Base-by-base conservation (phyloP, 2,113 vertebrate species). In the Oreocharis arfaki region DNA sequence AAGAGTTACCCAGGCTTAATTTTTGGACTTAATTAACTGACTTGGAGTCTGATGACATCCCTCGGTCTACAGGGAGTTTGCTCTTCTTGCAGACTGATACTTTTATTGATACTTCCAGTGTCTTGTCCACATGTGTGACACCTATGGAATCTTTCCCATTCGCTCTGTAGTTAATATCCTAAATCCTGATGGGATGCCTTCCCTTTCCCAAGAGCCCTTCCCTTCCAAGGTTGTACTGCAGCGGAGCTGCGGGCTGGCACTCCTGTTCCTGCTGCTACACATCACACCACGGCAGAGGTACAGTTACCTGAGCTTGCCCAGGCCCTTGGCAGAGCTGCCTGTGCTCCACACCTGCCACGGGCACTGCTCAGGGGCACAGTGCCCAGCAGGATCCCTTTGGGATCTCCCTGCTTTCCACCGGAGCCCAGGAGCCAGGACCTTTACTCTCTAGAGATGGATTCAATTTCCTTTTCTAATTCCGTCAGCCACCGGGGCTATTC, bases 211-310 rank as follows among this genome's bases (percentile, higher is more conserved):
- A 23, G 57, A 70, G 20, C 20, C 42, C 6, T 20, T 28, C 35
- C 14, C 42, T 59, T 14, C 74, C 56, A 17, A 9, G 9, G 23
- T 3, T 1, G 1, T 3, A 3, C 3, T 18, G 33, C 11, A 39
- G 49, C 2, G 0, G 47, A 67, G 39, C 33, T 64, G 2, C 17
- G 26, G 46, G 60, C 65, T 71, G 61, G 15, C 11, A 2, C 27
- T 83, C 19, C 28, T 30, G 12, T 5, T 41, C 21, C 13, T 15
- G 14, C 74, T 53, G 59, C 21, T 35, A 2, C 73, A 7, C 23
- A 2, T 39, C 4, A 0, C 39, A 22, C 26, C 33, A 1, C 0
- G 20, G 41, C 73, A 35, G 0, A 1, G 24, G 23, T 2, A 21
- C 49, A 8, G 82, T 42, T 44, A 30, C 33, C n/a, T 8, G 12